These are phyloP conservation scores for Acanthosepion esculentum DNA, from an alignment of 2,888 invertebrate species.

Conservation along the genomic window DNA sequence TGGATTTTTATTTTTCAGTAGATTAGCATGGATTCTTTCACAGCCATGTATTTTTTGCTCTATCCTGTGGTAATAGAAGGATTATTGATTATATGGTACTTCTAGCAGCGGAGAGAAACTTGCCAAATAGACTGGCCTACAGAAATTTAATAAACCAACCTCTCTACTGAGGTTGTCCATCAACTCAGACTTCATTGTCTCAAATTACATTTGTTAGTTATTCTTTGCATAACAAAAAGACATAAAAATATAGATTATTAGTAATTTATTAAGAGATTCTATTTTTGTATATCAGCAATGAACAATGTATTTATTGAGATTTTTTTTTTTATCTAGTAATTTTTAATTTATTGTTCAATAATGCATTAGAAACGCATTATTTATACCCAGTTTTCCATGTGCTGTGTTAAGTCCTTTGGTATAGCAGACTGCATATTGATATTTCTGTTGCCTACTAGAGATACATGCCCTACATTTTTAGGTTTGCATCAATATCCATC, in stretches of 20 bases:
- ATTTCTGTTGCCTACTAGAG: neutral
- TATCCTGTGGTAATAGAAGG: too few relatives aligned
- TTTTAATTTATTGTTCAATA: neutral
- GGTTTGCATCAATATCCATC: neutral
- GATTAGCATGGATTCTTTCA: too few relatives aligned
- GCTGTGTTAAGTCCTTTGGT: neutral
- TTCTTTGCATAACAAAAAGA: too few relatives aligned
- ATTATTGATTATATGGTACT: too few relatives aligned
- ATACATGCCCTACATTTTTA: neutral
- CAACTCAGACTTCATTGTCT: too few relatives aligned
- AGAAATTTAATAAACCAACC: too few relatives aligned
- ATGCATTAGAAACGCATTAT: neutral
- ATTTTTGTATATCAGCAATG: neutral
- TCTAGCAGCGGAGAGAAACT: too few relatives aligned
- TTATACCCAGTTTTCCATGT: neutral
- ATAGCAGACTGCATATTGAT: neutral
- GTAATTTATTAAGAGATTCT: neutral
- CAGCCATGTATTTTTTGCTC: too few relatives aligned
- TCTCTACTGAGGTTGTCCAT: too few relatives aligned
- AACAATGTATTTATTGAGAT: neutral
- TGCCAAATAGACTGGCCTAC: too few relatives aligned
- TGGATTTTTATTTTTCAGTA: too few relatives aligned
- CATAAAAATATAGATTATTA: neutral
- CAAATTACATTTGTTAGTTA: too few relatives aligned
- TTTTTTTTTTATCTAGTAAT: neutral